phyloP scores from a whole-genome alignment of 2,113 vertebrate species.

The Corydoras sp. region DNA sequence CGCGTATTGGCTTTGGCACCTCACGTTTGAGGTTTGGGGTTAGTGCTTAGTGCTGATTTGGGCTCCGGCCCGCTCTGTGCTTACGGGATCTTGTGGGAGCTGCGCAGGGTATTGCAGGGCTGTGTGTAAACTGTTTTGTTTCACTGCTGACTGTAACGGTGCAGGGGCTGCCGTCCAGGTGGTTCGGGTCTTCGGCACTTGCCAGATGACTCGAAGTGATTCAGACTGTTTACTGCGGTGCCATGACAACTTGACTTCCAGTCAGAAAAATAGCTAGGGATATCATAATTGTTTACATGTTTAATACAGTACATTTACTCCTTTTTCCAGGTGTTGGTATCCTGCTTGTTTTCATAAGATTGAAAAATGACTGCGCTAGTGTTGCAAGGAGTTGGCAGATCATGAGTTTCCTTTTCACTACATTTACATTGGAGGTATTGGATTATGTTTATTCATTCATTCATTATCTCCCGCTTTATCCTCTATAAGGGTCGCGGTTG shows the following conservation, averaged over 20 bases:
- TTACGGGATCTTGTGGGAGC: constrained; percentile 6
- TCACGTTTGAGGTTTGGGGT: constrained; percentile 17
- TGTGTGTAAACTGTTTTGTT: constrained; percentile 6
- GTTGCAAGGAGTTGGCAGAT: not conserved
- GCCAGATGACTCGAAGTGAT: constrained; percentile 6
- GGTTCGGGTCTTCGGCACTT: constrained; percentile 21
- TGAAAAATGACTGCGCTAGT: not conserved
- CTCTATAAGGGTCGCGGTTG: no score
- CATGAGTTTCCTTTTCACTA: not conserved
- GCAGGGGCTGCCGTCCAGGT: constrained; percentile 11
- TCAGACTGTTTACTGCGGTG: constrained; percentile 27
- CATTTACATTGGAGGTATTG: not conserved
- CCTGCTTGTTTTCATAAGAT: not conserved
- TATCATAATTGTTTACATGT: constrained; percentile 19
- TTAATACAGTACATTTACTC: constrained; percentile 3
- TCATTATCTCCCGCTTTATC: no score
- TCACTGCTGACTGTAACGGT: not conserved
- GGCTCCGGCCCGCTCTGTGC: not conserved
- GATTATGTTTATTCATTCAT: no score
- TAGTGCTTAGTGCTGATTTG: constrained; percentile 1
- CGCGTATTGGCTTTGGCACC: constrained; percentile 24
- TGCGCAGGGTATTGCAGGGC: not conserved
- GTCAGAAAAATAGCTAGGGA: constrained; percentile 11
- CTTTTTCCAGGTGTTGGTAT: not conserved
- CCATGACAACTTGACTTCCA: constrained; percentile 20